Percentiles rank a stretch among this genome's conserved stretches.
phyloP scores from a whole-genome alignment of 2,113 vertebrate genomes.

The Gymnarchus niloticus region DNA sequence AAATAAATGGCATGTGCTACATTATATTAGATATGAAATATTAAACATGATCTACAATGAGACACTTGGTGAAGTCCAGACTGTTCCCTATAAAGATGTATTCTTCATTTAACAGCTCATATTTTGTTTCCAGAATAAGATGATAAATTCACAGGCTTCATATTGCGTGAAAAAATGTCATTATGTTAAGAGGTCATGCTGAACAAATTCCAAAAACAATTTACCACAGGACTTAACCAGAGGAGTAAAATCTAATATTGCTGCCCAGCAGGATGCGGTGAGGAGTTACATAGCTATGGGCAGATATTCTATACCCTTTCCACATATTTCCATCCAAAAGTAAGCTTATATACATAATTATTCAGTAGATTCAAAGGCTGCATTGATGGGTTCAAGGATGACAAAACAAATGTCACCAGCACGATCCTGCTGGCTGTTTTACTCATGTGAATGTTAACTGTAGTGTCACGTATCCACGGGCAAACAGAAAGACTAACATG shows the following conservation, averaged over 20 bases:
- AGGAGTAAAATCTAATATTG: background rate
- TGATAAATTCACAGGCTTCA: background rate
- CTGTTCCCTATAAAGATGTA: background rate
- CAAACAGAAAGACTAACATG: background rate
- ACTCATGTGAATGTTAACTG: background rate
- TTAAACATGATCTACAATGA: background rate
- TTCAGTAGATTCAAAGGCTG: background rate
- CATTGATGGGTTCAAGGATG: background rate
- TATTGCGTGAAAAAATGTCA: background rate
- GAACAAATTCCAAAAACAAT: background rate
- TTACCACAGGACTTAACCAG: background rate
- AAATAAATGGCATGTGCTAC: background rate
- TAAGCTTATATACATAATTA: background rate
- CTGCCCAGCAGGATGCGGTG: background rate
- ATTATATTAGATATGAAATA: slow-evolving; percentile 10
- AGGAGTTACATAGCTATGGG: background rate
- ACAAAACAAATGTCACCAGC: background rate
- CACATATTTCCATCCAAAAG: background rate
- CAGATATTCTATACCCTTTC: background rate
- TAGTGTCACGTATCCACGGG: background rate
- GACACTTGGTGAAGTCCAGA: background rate
- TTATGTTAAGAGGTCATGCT: background rate
- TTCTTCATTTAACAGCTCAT: background rate
- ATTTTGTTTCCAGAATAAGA: background rate
- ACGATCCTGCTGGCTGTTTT: background rate